Evolutionary conservation across 37 sponge, comb jelly and placozoan species (phyloP), one percentile per base, ranked within the genome.

Genomic region (Aplysina aerophoba): DNA sequence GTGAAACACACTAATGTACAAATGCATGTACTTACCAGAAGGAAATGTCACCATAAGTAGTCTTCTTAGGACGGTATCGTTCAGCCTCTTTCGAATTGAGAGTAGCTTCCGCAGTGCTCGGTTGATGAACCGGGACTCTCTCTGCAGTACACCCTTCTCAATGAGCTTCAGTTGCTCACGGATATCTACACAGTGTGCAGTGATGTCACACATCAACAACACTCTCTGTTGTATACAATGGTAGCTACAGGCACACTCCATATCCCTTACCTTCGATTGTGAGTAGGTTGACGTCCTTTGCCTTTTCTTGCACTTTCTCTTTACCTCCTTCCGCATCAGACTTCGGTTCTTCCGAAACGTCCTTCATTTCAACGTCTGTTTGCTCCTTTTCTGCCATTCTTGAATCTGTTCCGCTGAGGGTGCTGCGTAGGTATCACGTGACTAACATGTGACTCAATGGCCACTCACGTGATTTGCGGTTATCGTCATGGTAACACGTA

Each of bases 51-150:
- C n/a, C 1, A 64, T 84, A 56, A 91, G 44, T 13, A 94, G 64
- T 68, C 82, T 90, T 35, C 90, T 36, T 50, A 98, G 80, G 0
- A 96, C 89, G 35, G 66, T 67, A 30, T 90, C 90, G 60, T 94
- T 98, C 56, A 82, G 64, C 34, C 85, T 85, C 83, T 90, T 92
- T 28, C 98, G 61, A 12, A 92, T 84, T 1, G 93, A 81, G 44
- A 86, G 87, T 15, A 98, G 57, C 34, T 83, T 65, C 22, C 96
- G 86, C 25, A 96, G 66, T 12, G 90, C 93, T 59, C 98, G 83
- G 85, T 73, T 75, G n/a, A 94, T 94, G 89, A 85, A 98, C 30
- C 96, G 79, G 14, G 88, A 80, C 86, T 98, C 98, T 56, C 92
- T 96, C 55, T 87, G 97, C 21, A 34, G 75, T 34, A 98, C 92